These are phyloP conservation scores for Pardalotus punctatus DNA, from an alignment of 2,113 vertebrate genomes.

Conservation along the genomic window DNA sequence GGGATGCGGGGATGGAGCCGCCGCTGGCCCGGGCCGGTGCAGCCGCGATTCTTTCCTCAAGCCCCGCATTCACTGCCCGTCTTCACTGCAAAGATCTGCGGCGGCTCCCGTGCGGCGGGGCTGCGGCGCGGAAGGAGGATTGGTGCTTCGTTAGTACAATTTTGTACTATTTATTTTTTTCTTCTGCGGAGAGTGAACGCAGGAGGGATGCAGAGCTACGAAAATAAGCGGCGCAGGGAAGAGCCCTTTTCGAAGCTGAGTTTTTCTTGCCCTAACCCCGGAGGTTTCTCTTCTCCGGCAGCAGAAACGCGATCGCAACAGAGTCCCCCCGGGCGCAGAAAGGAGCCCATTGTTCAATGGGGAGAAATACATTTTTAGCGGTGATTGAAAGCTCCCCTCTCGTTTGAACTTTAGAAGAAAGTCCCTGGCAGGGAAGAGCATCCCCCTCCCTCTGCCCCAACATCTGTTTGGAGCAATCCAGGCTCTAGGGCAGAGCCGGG, in stretches of 20 bases:
- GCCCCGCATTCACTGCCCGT: not conserved
- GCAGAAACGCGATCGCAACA: constrained; percentile 48
- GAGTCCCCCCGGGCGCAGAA: constrained; percentile 61
- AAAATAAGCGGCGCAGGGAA: not conserved
- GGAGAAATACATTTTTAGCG: constrained; percentile 73
- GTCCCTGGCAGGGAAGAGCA: constrained; percentile 68
- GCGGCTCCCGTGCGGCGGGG: not conserved
- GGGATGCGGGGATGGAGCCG: not conserved
- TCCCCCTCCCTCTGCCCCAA: constrained; percentile 66
- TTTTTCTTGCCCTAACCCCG: not conserved
- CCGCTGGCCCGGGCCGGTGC: not conserved
- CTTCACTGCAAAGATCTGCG: fast-evolving
- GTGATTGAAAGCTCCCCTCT: constrained; percentile 68
- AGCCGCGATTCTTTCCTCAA: not conserved
- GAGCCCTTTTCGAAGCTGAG: not conserved
- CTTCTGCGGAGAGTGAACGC: fast-evolving
- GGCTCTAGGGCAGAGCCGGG: constrained; percentile 74
- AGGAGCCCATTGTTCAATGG: constrained; percentile 70
- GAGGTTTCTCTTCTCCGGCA: constrained; percentile 26
- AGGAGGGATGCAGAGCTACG: not conserved
- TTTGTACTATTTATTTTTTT: not conserved
- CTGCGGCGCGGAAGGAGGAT: not conserved
- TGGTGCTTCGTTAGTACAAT: not conserved
- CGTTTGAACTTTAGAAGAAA: constrained; percentile 78
- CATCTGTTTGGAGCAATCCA: constrained; percentile 80